These are phyloP conservation scores for Gryllus longicercus DNA, from an alignment of 2,888 invertebrate genomes.

Conservation along the genomic window DNA sequence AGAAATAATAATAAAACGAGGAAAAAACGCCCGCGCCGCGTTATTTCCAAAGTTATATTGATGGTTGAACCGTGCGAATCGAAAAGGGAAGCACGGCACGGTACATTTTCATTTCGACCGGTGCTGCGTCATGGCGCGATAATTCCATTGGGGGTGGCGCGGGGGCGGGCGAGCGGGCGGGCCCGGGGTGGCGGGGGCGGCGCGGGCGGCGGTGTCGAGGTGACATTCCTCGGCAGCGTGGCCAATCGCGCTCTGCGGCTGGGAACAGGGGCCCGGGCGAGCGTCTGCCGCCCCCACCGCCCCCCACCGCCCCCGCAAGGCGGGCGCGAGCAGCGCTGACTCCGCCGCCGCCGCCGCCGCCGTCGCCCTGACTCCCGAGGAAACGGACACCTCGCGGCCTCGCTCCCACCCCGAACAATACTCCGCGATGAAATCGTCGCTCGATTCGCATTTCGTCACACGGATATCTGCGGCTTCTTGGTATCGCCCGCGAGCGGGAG, in stretches of 20 bases:
- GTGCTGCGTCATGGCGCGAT: conserved; percentile 30
- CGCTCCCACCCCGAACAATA: too few species aligned
- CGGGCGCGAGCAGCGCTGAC: too few species aligned
- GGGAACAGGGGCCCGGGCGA: neutral
- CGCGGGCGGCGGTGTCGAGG: neutral
- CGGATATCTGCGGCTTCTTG: too few species aligned
- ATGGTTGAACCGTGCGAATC: conserved; percentile 32
- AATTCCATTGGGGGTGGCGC: conserved; percentile 23
- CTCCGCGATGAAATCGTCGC: too few species aligned
- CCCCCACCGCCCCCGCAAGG: too few species aligned
- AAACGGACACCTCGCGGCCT: too few species aligned
- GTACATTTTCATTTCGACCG: conserved; percentile 12
- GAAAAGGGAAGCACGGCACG: conserved; percentile 24
- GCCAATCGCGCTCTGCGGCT: conserved; percentile 17
- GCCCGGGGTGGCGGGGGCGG: neutral
- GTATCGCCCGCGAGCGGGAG: too few species aligned
- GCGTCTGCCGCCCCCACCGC: neutral
- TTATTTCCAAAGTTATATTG: conserved; percentile 31
- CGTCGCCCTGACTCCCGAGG: too few species aligned
- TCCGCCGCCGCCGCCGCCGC: too few species aligned
- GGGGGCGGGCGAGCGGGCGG: neutral
- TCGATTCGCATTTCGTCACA: too few species aligned
- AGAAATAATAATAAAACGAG: conserved; percentile 19
- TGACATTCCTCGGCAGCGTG: conserved; percentile 23
- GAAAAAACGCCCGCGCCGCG: conserved; percentile 22